Base-by-base conservation (phyloP, 2,797 vertebrate genomes). In the Kryptopterus vitreolus region DNA sequence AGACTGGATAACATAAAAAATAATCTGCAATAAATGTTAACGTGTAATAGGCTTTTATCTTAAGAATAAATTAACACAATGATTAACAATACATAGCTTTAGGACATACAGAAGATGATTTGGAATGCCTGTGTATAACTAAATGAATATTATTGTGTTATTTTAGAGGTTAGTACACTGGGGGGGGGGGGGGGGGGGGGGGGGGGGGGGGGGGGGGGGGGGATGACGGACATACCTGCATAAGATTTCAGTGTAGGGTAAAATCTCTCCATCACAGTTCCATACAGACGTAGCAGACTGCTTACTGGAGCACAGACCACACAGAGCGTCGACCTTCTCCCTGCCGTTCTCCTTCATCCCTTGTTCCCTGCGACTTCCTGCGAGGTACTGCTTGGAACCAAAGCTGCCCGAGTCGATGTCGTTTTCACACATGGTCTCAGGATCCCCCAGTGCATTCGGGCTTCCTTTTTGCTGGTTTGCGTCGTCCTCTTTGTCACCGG, bases 231-330 rank as follows among this genome's bases (percentile, higher is more conserved):
- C 3, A 18, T 80, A 93, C 94, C 90, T 93, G 92, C 92, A 91
- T 59, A 86, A 85, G 79, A 96, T 91, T 43, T 94, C 85, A 0
- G 91, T 88, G 63, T 89, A 87, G 3, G 92, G 86, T 71, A 96
- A 87, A 57, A 94, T 89, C 87, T 96, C 95, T 68, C 95, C 95
- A 15, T 96, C 95, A 15, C 95, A 95, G 90, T 95, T 95, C 95
- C 95, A 96, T 86, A 94, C 92, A 0, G 93, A 95, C 33, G 82
- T 89, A 3, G 89, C 50, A 0, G 92, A 91, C 63, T 84, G 59
- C 82, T 91, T 90, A 9, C 82, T 88, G 84, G 93, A 94, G 85
- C 91, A 93, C 22, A 89, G 59, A 1, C 91, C 90, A 59, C 91
- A 92, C 38, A 93, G 75, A 38, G 92, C 80, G 26, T 88, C 20